Base-by-base conservation (phyloP, 2,113 vertebrate species). In the Cygnus atratus region DNA sequence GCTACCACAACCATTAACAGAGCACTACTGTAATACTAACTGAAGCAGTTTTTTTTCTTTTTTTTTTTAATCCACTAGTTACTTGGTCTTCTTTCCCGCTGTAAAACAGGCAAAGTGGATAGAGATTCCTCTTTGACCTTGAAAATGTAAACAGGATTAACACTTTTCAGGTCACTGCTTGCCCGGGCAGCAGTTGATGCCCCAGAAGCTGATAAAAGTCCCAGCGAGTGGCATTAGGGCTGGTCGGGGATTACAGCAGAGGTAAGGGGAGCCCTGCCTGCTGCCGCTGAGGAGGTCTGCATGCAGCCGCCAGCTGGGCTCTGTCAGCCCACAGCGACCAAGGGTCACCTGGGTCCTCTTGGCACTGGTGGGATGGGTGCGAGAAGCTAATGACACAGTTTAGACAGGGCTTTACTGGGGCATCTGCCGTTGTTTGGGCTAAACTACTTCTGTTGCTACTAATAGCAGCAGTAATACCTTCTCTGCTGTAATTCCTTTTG, bases 71-170 rank as follows among this genome's bases (percentile, higher is more conserved):
- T 84, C 78, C 62, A 62, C 72, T 58, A 28, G 76, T 55, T 84
- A 43, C 43, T 85, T 29, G 7, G 43, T 94, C 76, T 95, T 79
- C 78, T 92, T 63, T 66, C 70, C 44, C 70, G 57, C 6, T 48
- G 63, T 50, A 87, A 87, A 91, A 62, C 66, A 79, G 91, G 59
- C 48, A 50, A 55, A 76, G 70, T 24, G 58, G 39, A 82, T 33
- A 54, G 37, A 52, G 78, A 39, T 82, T 77, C 66, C 58, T 91
- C 63, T 96, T 76, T 97, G 95, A 97, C 97, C 93, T 97, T 97
- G 97, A 94, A 85, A 92, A 95, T 26, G 62, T 93, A 96, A 96
- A 96, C 74, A 83, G 63, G 92, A 96, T 97, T 98, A 97, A 79
- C 71, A 91, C 68, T 94, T 97, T 97, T 84, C 95, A 97, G 96